Base-by-base conservation (phyloP, 2,797 vertebrate species). In the Menidia menidia region DNA sequence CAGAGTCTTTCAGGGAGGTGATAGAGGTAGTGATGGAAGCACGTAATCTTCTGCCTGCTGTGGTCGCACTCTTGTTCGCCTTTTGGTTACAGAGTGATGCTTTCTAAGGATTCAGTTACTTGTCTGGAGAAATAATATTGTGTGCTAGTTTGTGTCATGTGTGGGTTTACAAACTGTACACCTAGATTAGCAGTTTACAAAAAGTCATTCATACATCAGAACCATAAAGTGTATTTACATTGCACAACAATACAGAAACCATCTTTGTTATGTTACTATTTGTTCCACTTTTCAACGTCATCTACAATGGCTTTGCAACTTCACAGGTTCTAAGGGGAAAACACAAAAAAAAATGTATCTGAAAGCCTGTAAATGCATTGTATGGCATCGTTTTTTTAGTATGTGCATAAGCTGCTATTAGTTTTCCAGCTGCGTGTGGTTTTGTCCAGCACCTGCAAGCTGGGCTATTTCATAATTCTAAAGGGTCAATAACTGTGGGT, bases 21-120 rank as follows among this genome's bases (percentile, higher is more conserved):
- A 77, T 72, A 58, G 75, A 77, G 73, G 74, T 77, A 87, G 68
- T 83, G 86, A 58, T 42, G 45, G 61, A 53, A 57, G 73, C 56
- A 61, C 67, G 47, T 84, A 84, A 81, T 87, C 78, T 16, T 65
- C 64, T 50, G 35, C 80, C 81, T 83, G 83, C 81, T 82, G 82
- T 15, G 64, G 59, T 71, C 56, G 60, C 52, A 56, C 70, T 71
- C 60, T 53, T 68, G 43, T 75, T 76, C 16, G 12, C 67, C 25
- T 71, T 76, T 82, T 43, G 61, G 77, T 82, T 84, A 60, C 64
- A 67, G 55, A 64, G 64, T 55, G 51, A 73, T 50, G 60, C 57
- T 79, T 66, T 81, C 57, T 79, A 68, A 83, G 82, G 80, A 82
- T 77, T 84, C 74, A 70, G 47, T 75, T 76, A 60, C 66, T 69